Percentiles rank a stretch among this genome's conserved stretches.
Conservation (phyloP, 1,140 invertebrate species). For the Adelges cooleyi region DNA sequence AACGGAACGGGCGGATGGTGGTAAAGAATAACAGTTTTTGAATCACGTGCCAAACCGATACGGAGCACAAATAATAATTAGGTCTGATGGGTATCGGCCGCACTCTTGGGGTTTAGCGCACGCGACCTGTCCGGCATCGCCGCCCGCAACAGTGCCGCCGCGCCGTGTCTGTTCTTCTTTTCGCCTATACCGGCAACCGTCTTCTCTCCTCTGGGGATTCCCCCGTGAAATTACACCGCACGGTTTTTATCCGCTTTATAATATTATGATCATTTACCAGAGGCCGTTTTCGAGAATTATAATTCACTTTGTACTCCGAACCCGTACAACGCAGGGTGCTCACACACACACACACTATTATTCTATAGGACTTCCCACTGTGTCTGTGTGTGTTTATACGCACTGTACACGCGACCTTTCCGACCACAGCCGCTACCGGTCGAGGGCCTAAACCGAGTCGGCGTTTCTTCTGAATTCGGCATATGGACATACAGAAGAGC, state of each 20-base stretch:
- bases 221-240: slow-evolving; percentile 17
- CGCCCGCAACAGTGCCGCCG: too few relatives aligned
- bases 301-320: too few relatives aligned
- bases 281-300: too few relatives aligned
- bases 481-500: too few relatives aligned
- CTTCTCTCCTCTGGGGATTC: slow-evolving; percentile 3
- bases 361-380: slow-evolving; percentile 15
- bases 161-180: too few relatives aligned
- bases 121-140: slow-evolving; percentile 19
- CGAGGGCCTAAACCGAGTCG: too few relatives aligned
- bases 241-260: slow-evolving; percentile 14
- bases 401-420: too few relatives aligned
- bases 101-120: slow-evolving; percentile 25
- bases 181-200: background rate
- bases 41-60: slow-evolving; percentile 29
- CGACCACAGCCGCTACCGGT: too few relatives aligned
- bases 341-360: too few relatives aligned
- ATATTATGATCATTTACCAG: slow-evolving; percentile 26
- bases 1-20: background rate
- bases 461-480: too few relatives aligned
- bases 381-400: too few relatives aligned
- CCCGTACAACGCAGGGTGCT: too few relatives aligned
- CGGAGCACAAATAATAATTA: slow-evolving; percentile 16
- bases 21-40: slow-evolving; percentile 22
- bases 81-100: slow-evolving; percentile 29